These are phyloP conservation scores for Trichonephila clavata DNA, from an alignment of 1,140 invertebrate species.

Conservation along the genomic window DNA sequence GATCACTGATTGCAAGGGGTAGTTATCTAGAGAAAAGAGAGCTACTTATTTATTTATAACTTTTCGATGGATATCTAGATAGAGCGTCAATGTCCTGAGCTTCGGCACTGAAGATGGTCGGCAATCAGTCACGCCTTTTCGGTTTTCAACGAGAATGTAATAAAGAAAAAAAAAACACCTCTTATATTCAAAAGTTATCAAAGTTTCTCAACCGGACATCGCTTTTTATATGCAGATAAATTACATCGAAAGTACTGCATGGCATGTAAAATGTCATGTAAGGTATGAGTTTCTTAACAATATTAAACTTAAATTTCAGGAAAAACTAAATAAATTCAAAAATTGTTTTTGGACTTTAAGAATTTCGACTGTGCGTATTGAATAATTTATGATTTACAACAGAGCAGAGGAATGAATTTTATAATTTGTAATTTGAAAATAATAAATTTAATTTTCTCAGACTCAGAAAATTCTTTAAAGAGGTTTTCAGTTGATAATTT, in stretches of 20 bases:
- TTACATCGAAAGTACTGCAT: background rate
- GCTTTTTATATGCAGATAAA: background rate
- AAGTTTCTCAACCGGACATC: background rate
- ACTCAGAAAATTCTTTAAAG: too few species aligned
- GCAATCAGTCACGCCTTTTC: background rate
- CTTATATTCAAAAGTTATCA: background rate
- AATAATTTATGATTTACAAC: too few species aligned
- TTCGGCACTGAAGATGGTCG: background rate
- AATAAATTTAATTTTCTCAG: too few species aligned
- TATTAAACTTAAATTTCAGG: too few species aligned
- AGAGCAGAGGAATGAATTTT: too few species aligned
- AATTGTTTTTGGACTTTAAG: too few species aligned
- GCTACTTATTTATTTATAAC: constrained; percentile 38
- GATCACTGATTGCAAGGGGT: constrained; percentile 14
- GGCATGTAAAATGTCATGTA: background rate
- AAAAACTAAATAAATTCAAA: too few species aligned
- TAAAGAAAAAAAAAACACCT: background rate
- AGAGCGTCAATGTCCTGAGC: background rate
- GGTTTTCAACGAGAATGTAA: background rate
- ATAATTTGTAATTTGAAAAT: too few species aligned
- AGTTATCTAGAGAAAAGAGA: constrained; percentile 31
- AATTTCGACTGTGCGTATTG: too few species aligned
- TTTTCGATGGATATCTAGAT: background rate
- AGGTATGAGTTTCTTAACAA: too few species aligned
- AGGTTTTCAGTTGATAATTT: too few species aligned